A percentile compares a stretch with the other conserved stretches of the same genome.
Evolutionary conservation across 2,888 invertebrate species (phyloP).

Genomic region (Noctua janthina): DNA sequence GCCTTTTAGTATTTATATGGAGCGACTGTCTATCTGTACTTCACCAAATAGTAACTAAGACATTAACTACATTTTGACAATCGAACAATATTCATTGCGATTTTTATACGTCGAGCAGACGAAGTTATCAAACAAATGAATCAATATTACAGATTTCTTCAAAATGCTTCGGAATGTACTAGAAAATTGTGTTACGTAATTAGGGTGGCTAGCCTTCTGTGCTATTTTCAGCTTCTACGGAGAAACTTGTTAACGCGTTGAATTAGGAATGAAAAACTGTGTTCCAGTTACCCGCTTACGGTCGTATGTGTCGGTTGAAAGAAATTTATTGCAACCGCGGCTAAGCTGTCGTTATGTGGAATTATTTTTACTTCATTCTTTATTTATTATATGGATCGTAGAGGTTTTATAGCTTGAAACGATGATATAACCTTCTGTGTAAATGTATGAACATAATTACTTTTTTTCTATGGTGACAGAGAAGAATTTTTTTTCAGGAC

Average conservation of each 20-base stretch:
- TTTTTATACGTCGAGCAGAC: neutral
- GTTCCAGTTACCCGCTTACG: slow-evolving; percentile 40
- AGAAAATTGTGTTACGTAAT: neutral
- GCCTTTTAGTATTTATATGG: neutral
- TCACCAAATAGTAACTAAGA: neutral
- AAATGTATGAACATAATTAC: neutral
- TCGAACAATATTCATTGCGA: neutral
- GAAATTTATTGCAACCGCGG: slow-evolving; percentile 50
- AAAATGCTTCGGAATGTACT: neutral
- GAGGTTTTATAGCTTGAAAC: slow-evolving; percentile 21
- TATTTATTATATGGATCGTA: slow-evolving; percentile 34
- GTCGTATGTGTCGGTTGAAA: slow-evolving; percentile 15
- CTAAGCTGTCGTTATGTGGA: slow-evolving; percentile 11
- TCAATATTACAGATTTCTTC: neutral
- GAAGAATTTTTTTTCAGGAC: neutral
- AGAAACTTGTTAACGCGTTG: slow-evolving; percentile 43
- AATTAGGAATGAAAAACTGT: slow-evolving; percentile 55
- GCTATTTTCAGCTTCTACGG: neutral
- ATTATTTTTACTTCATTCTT: slow-evolving; percentile 22
- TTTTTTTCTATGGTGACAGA: neutral
- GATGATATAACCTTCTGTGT: neutral
- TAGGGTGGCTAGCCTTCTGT: slow-evolving; percentile 2
- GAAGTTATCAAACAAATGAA: neutral
- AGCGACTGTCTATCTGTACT: neutral
- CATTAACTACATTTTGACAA: neutral